Evolutionary conservation across 2,888 invertebrate genomes (phyloP).

Genomic region (Meghimatium bilineatum): DNA sequence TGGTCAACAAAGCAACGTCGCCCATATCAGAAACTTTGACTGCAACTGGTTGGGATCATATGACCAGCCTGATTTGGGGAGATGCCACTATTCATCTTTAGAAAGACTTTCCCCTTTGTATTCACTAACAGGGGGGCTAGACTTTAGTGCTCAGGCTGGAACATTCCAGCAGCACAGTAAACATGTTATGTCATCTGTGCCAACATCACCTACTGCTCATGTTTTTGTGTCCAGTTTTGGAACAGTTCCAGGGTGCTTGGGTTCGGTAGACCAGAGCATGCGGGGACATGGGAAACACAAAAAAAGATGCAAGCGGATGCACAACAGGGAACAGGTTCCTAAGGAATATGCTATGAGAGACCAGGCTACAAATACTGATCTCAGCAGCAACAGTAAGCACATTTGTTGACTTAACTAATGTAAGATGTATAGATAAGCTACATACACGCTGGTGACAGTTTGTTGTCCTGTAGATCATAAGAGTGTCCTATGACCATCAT

Average conservation of each 20-base stretch:
- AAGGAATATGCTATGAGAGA: slow-evolving; percentile 23
- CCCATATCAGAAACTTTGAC: slow-evolving; percentile 15
- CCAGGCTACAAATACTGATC: slow-evolving; percentile 42
- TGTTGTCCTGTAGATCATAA: too few species aligned
- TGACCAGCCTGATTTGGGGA: slow-evolving; percentile 24
- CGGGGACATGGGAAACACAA: slow-evolving; percentile 26
- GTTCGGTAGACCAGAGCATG: neutral
- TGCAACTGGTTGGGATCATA: slow-evolving; percentile 14
- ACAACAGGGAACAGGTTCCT: slow-evolving; percentile 1
- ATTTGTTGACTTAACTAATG: neutral
- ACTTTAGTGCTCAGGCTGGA: slow-evolving; percentile 3
- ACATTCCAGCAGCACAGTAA: slow-evolving; percentile 16
- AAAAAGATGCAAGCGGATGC: slow-evolving; percentile 20
- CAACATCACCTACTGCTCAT: neutral
- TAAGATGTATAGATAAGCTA: too few species aligned
- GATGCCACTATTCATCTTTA: neutral
- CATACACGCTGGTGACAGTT: too few species aligned
- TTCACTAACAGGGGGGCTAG: neutral
- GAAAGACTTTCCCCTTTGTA: slow-evolving; percentile 33
- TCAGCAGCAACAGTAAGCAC: slow-evolving; percentile 41
- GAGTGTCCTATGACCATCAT: too few species aligned
- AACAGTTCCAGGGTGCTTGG: slow-evolving; percentile 15
- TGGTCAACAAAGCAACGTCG: slow-evolving; percentile 26
- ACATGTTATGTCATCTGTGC: slow-evolving; percentile 8
- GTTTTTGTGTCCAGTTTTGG: slow-evolving; percentile 17